Evolutionary conservation across 2,888 invertebrate species (phyloP).

Genomic region (Cephus sareptanus): DNA sequence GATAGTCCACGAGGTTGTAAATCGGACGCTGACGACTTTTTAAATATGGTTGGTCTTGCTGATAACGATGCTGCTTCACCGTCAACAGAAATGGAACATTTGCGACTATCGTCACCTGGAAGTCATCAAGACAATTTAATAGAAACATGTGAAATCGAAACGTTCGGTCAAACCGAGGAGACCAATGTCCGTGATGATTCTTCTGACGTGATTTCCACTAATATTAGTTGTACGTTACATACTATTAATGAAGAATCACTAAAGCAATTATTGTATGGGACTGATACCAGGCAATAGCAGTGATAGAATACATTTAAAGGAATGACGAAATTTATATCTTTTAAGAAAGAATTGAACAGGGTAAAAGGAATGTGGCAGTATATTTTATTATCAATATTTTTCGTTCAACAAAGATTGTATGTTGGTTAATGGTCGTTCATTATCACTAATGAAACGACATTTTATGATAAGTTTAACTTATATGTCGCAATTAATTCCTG

Average conservation of each 20-base stretch:
- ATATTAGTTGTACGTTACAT: conserved; percentile 47
- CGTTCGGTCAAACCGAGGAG: conserved; percentile 29
- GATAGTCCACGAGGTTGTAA: conserved; percentile 22
- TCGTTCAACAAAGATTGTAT: not conserved
- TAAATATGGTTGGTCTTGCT: conserved; percentile 66
- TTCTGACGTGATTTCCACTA: conserved; percentile 22
- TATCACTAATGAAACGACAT: not conserved
- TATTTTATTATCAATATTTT: not conserved
- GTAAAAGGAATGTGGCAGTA: not conserved
- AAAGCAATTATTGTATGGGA: conserved; percentile 66
- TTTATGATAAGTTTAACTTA: not conserved
- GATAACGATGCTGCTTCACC: conserved; percentile 74
- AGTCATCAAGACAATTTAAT: conserved; percentile 29
- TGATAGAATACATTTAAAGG: not conserved
- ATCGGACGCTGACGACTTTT: conserved; percentile 58
- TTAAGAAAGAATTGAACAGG: not conserved
- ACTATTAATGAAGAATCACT: conserved; percentile 69
- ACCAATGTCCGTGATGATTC: conserved; percentile 30
- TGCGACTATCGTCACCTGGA: conserved; percentile 68
- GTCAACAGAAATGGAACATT: conserved; percentile 74
- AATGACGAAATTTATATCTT: no score
- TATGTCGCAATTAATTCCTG: not conserved
- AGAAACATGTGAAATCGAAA: conserved; percentile 17
- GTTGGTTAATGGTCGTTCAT: not conserved
- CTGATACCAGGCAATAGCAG: conserved; percentile 27